phyloP scores from a whole-genome alignment of 2,113 vertebrate genomes.

The Indicator maculatus region DNA sequence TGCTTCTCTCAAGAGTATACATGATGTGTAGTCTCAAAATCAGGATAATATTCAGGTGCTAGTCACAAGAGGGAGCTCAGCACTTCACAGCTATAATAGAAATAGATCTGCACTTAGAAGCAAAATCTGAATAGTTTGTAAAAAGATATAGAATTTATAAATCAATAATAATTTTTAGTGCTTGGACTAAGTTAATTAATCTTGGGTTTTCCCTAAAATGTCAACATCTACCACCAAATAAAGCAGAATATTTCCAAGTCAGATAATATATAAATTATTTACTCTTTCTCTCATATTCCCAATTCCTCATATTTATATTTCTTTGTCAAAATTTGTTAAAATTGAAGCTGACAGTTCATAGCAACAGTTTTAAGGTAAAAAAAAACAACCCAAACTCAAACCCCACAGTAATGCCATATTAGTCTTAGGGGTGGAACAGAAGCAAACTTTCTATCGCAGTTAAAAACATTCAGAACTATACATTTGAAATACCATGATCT shows the following conservation, averaged over 20 bases:
- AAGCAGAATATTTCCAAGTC: neutral
- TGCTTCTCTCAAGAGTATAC: neutral
- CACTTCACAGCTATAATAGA: conserved; percentile 13
- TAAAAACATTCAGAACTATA: neutral
- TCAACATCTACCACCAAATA: neutral
- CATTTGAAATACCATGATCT: neutral
- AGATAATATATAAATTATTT: neutral
- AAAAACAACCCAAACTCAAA: no score
- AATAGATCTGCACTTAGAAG: neutral
- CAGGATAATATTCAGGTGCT: conserved; percentile 39
- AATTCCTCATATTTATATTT: neutral
- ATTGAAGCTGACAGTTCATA: neutral
- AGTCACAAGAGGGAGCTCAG: conserved; percentile 73
- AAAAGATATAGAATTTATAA: neutral
- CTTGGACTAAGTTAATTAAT: neutral
- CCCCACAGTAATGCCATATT: neutral
- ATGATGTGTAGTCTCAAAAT: neutral
- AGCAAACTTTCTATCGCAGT: neutral
- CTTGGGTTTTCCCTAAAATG: neutral
- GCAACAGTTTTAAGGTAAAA: neutral
- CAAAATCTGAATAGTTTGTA: neutral
- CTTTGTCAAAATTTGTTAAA: neutral
- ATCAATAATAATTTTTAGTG: neutral
- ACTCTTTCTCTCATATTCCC: neutral
- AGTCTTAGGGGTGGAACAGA: neutral